Conservation (phyloP, 2,888 invertebrate species). For the Macropis europaea region DNA sequence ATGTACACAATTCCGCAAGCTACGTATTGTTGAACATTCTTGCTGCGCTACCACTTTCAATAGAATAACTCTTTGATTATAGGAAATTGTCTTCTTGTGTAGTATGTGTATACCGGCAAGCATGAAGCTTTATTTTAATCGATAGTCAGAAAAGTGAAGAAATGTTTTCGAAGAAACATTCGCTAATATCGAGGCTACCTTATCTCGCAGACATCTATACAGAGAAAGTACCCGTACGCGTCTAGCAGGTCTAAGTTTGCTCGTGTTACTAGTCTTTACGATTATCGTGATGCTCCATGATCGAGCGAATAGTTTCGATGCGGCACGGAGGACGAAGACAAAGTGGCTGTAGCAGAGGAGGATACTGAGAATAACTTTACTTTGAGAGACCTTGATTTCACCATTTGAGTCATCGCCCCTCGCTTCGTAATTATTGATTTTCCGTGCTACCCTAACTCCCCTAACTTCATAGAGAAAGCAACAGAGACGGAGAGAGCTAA, state of each 20-base stretch:
- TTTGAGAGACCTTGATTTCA: conserved; percentile 77
- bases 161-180: too few species aligned
- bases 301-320: conserved; percentile 45
- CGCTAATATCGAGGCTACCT: too few species aligned
- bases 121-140: too few species aligned
- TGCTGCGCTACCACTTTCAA: too few species aligned
- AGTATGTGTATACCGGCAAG: too few species aligned
- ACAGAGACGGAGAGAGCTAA: conserved; percentile 55
- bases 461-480: conserved; percentile 75
- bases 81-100: too few species aligned
- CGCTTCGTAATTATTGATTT: conserved; percentile 80
- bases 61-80: too few species aligned
- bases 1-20: too few species aligned
- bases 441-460: conserved; percentile 77
- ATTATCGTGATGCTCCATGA: conserved; percentile 21
- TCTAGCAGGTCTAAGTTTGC: conserved; percentile 3
- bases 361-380: conserved; percentile 70
- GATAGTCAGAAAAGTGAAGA: background rate
- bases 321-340: conserved; percentile 21
- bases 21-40: too few species aligned
- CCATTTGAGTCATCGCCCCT: conserved; percentile 79
- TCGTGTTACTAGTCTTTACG: conserved; percentile 13
- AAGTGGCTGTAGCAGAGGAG: conserved; percentile 52
- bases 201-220: background rate
- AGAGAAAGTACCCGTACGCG: background rate